phyloP scores from a whole-genome alignment of 2,113 vertebrate species.

The Daboia siamensis region DNA sequence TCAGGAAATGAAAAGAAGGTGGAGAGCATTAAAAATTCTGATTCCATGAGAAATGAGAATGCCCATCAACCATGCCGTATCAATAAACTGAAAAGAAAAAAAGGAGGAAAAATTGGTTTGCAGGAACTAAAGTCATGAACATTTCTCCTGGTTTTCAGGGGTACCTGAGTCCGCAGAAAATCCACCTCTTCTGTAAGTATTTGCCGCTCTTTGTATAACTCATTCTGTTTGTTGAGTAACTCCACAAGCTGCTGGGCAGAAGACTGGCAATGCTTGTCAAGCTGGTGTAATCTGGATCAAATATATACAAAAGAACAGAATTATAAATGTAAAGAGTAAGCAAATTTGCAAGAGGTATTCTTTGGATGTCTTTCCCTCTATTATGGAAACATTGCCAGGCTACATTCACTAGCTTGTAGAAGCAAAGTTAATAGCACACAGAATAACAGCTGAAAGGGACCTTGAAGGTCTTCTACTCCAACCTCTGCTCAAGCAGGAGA shows the following conservation, averaged over 20 bases:
- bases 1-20: not conserved
- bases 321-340: not conserved
- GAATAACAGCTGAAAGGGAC: not conserved
- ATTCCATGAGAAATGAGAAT: not conserved
- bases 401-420: conserved; percentile 7
- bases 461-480: not conserved
- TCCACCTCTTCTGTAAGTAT: conserved; percentile 78
- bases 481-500: not conserved
- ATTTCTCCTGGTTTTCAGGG: not conserved
- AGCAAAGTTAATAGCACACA: not conserved
- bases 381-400: not conserved
- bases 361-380: not conserved
- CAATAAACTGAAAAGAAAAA: not conserved
- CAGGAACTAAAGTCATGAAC: not conserved
- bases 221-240: conserved; percentile 86
- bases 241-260: conserved; percentile 89
- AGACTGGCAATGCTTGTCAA: conserved; percentile 87
- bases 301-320: not conserved
- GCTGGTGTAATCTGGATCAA: conserved; percentile 83
- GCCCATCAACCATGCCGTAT: not conserved
- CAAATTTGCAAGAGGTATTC: not conserved
- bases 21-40: not conserved
- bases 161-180: conserved; percentile 74
- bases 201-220: conserved; percentile 85
- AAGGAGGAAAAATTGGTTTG: not conserved